Evolutionary conservation across 2,888 invertebrate species (phyloP).

Genomic region (Sclerodermus sp.): DNA sequence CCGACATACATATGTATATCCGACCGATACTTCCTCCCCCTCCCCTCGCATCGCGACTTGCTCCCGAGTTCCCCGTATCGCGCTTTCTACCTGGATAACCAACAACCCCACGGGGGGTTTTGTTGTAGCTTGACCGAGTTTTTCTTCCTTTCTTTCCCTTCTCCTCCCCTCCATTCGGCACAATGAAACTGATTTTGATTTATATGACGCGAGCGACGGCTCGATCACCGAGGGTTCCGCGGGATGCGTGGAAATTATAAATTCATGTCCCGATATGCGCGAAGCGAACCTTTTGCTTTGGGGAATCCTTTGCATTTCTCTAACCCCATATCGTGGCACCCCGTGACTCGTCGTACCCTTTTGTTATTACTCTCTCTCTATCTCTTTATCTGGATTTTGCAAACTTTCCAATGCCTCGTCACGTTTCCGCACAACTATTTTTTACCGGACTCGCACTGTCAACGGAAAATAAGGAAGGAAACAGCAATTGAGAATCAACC

Average conservation of each 20-base stretch:
- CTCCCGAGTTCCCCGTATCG: conserved; percentile 20
- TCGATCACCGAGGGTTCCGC: conserved; percentile 32
- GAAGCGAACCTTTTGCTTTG: conserved; percentile 32
- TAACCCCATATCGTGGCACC: not conserved
- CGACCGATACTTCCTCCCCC: conserved; percentile 45
- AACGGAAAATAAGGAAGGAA: too few species aligned
- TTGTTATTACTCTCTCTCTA: conserved; percentile 2
- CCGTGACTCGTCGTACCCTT: not conserved
- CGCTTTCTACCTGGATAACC: conserved; percentile 52
- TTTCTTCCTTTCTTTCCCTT: conserved; percentile 36
- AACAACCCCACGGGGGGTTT: conserved; percentile 42
- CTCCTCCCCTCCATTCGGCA: conserved; percentile 21
- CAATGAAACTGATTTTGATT: conserved; percentile 58
- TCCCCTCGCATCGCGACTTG: conserved; percentile 8
- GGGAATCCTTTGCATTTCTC: conserved; percentile 37
- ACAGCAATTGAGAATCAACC: too few species aligned
- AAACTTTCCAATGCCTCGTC: too few species aligned
- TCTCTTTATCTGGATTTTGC: conserved; percentile 6
- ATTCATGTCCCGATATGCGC: conserved; percentile 43
- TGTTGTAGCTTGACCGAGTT: conserved; percentile 56
- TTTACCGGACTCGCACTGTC: too few species aligned
- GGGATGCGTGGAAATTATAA: conserved; percentile 54
- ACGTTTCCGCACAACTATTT: too few species aligned
- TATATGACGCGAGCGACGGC: conserved; percentile 55
- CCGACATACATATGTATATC: conserved; percentile 57